A percentile compares a stretch with the other conserved stretches of the same genome.
These are phyloP conservation scores for Caenorhabditis drosophilae DNA, from an alignment of 2,888 invertebrate genomes.

Conservation along the genomic window DNA sequence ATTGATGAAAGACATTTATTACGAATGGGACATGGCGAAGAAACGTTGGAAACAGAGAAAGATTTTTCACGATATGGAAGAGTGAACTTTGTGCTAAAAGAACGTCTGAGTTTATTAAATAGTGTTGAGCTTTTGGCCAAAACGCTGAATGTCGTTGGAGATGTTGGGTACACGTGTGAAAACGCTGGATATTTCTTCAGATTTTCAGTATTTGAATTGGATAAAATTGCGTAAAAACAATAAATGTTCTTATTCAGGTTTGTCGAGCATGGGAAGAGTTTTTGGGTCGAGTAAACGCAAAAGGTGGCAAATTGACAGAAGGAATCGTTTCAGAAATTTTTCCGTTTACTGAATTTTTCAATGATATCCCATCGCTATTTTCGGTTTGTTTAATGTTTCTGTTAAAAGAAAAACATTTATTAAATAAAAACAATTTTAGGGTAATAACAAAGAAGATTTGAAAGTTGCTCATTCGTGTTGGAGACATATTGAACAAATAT, in stretches of 20 bases:
- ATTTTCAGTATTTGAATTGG: slow-evolving; percentile 76
- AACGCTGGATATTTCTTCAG: slow-evolving; percentile 97
- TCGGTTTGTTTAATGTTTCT: slow-evolving; percentile 72
- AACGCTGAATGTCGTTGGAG: slow-evolving; percentile 83
- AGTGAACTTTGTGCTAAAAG: slow-evolving; percentile 94
- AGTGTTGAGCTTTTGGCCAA: slow-evolving; percentile 84
- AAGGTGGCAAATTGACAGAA: slow-evolving; percentile 58
- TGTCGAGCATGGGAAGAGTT: slow-evolving; percentile 82
- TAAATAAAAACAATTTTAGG: slow-evolving; percentile 26
- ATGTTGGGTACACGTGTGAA: slow-evolving; percentile 95
- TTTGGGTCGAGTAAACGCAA: slow-evolving; percentile 73
- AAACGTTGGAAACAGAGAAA: slow-evolving; percentile 96
- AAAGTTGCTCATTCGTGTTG: slow-evolving; percentile 84
- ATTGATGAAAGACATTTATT: slow-evolving; percentile 95
- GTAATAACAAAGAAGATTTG: slow-evolving; percentile 49
- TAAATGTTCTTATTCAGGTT: slow-evolving; percentile 31
- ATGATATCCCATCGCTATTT: slow-evolving; percentile 90
- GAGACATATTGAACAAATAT: slow-evolving; percentile 89
- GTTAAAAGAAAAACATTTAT: slow-evolving; percentile 7
- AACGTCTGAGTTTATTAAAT: slow-evolving; percentile 85
- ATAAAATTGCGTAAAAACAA: background rate
- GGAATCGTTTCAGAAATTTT: slow-evolving; percentile 79
- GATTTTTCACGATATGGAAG: slow-evolving; percentile 98
- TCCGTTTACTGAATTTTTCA: slow-evolving; percentile 91
- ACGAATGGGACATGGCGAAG: slow-evolving; percentile 98